phyloP scores from a whole-genome alignment of 1,140 invertebrate genomes.

The Scaptomyza pallida region DNA sequence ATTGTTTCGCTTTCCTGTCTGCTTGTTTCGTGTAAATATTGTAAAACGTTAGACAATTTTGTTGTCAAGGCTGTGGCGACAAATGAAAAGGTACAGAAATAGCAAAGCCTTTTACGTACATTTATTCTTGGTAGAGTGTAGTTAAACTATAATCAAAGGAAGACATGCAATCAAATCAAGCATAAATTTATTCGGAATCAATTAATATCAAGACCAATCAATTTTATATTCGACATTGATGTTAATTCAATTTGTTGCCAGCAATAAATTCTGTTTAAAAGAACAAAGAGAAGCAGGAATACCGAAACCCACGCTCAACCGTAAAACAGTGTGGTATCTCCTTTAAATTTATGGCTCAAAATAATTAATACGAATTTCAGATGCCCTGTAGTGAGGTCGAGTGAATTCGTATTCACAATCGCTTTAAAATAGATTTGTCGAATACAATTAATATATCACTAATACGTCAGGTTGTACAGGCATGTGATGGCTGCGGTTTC shows the following conservation, averaged over 20 bases:
- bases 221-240: slow-evolving; percentile 42
- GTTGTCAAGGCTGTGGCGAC: not conserved
- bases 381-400: too few species aligned
- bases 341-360: not conserved
- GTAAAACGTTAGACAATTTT: not conserved
- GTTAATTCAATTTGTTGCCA: slow-evolving; percentile 50
- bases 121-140: not conserved
- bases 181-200: slow-evolving; percentile 25
- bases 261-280: slow-evolving; percentile 25
- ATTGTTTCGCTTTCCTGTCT: not conserved
- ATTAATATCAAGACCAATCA: slow-evolving; percentile 40
- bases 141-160: not conserved
- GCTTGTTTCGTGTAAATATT: not conserved
- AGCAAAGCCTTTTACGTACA: not conserved
- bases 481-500: slow-evolving; percentile 49
- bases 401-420: too few species aligned
- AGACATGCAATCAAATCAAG: slow-evolving; percentile 8
- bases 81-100: not conserved
- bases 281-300: slow-evolving; percentile 11
- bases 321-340: not conserved
- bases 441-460: slow-evolving; percentile 41
- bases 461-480: slow-evolving; percentile 54
- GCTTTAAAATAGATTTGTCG: slow-evolving; percentile 66
- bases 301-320: slow-evolving; percentile 7
- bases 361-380: not conserved